Evolutionary conservation across 2,113 vertebrate species (phyloP).

Genomic region (Myanophis thanlyinensis): DNA sequence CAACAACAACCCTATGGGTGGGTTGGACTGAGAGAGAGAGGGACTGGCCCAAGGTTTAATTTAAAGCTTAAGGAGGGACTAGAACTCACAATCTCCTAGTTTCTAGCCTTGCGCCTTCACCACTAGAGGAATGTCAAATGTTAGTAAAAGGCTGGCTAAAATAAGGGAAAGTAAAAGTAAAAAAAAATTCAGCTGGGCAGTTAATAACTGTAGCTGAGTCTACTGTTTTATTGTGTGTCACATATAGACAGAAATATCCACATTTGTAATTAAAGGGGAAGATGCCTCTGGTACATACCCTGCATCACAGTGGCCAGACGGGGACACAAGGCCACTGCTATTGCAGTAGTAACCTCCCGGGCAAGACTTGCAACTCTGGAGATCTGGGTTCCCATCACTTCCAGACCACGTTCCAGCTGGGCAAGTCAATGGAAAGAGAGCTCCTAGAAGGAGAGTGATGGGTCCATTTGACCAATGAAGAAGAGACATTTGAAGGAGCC

Average conservation of each 20-base stretch:
- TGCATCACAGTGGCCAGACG: conserved; percentile 72
- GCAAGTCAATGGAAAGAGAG: conserved; percentile 69
- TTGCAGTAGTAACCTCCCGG: conserved; percentile 76
- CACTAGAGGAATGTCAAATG: neutral
- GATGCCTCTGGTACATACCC: conserved; percentile 63
- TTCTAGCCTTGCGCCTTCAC: neutral
- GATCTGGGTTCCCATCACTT: conserved; percentile 65
- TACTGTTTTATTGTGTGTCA: neutral
- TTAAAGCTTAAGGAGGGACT: neutral
- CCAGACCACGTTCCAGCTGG: conserved; percentile 81
- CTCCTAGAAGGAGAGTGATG: conserved; percentile 62
- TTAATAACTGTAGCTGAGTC: neutral
- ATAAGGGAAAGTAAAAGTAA: neutral
- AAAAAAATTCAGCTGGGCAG: neutral
- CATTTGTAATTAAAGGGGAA: neutral
- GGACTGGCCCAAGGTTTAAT: neutral
- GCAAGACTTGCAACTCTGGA: conserved; percentile 73
- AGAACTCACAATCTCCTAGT: neutral
- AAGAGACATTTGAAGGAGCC: neutral
- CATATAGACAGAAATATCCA: neutral
- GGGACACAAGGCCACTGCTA: conserved; percentile 60
- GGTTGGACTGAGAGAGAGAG: neutral
- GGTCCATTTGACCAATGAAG: neutral
- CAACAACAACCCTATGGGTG: no score
- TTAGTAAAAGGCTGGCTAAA: neutral